A percentile compares a stretch with the other conserved stretches of the same genome.
Evolutionary conservation across 1,140 invertebrate species (phyloP).

Genomic region (Drosophila varians): DNA sequence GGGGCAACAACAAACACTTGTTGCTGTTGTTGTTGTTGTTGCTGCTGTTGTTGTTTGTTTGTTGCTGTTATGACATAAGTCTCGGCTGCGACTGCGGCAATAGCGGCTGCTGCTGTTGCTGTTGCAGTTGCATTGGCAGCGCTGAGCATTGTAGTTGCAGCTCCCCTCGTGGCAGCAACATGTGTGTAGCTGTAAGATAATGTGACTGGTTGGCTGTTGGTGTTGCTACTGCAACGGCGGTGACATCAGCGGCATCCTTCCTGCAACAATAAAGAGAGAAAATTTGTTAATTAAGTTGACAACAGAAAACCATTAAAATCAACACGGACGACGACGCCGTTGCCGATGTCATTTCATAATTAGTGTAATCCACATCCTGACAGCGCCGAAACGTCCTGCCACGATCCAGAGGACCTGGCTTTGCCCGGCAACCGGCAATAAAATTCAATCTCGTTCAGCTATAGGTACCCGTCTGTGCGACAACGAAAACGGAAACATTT

Average conservation of each 20-base stretch:
- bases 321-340: conserved; percentile 9
- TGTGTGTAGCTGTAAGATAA: conserved; percentile 58
- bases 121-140: conserved; percentile 70
- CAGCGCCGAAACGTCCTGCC: conserved; percentile 56
- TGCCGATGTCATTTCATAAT: conserved; percentile 69
- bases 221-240: conserved; percentile 49
- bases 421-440: conserved; percentile 45
- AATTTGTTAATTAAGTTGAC: conserved; percentile 67
- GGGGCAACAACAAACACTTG: conserved; percentile 65
- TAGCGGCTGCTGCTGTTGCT: conserved; percentile 50
- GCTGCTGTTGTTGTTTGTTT: conserved; percentile 48
- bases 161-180: conserved; percentile 60
- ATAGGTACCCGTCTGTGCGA: conserved; percentile 18
- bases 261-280: conserved; percentile 36
- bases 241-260: conserved; percentile 55
- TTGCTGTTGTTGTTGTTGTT: conserved; percentile 54
- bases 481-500: conserved; percentile 72
- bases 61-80: conserved; percentile 80
- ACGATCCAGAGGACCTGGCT: conserved; percentile 17
- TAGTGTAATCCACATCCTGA: conserved; percentile 74
- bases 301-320: conserved; percentile 68
- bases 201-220: conserved; percentile 5
- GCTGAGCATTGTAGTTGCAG: conserved; percentile 65
- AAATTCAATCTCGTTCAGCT: conserved; percentile 68
- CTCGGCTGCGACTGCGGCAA: conserved; percentile 62